A percentile compares a stretch with the other conserved stretches of the same genome.
Conservation (phyloP, 2,113 vertebrate species). For the Vanacampus margaritifer region DNA sequence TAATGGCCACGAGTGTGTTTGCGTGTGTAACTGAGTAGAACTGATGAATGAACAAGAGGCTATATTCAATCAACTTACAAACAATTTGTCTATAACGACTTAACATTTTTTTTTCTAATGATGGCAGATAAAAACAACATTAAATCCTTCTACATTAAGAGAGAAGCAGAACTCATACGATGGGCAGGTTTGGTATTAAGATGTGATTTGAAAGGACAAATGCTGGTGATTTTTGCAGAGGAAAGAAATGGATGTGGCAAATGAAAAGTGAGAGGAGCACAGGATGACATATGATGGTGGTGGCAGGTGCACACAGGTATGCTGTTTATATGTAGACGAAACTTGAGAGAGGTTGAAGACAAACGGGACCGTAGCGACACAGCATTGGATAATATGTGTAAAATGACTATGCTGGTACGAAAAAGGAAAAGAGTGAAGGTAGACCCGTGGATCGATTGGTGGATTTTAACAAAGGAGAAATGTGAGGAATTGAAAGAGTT, state of each 20-base stretch:
- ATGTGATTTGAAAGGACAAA: background rate
- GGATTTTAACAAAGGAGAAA: background rate
- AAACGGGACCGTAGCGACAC: background rate
- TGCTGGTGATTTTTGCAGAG: background rate
- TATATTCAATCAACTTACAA: background rate
- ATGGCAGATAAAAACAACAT: background rate
- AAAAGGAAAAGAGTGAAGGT: no score
- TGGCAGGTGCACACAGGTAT: background rate
- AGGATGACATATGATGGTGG: background rate
- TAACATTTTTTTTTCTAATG: background rate
- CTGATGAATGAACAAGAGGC: background rate
- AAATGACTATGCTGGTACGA: background rate
- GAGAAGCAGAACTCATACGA: background rate
- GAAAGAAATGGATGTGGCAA: background rate
- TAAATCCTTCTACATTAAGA: background rate
- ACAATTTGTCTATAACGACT: background rate
- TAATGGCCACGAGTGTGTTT: constrained; percentile 11
- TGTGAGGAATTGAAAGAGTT: background rate
- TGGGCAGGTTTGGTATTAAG: background rate
- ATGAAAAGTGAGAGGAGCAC: background rate
- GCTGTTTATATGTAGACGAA: background rate
- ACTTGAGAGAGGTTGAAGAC: background rate
- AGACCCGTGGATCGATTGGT: background rate
- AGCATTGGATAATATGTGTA: background rate
- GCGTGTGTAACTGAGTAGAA: background rate